These are phyloP conservation scores for Eledona agricola DNA, from an alignment of 2,888 invertebrate genomes.

Conservation along the genomic window DNA sequence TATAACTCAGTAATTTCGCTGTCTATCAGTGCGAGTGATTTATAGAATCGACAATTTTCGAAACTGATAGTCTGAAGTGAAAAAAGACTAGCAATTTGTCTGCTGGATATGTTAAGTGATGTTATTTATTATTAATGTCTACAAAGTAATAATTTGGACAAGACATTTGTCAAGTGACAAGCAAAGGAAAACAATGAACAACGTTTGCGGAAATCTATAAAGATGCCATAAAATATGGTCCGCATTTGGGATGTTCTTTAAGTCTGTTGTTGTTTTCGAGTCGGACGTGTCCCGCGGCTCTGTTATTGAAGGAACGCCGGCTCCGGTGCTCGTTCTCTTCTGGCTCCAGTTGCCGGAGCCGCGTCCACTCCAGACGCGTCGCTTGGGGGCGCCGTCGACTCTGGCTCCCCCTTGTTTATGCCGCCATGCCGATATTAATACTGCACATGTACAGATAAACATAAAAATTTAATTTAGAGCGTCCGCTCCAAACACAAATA, in stretches of 20 bases:
- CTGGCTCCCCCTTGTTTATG: slow-evolving; percentile 55
- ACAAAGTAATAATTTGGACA: no score
- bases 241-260: slow-evolving; percentile 33
- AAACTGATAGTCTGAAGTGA: no score
- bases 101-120: no score
- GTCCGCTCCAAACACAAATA: no score
- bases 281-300: slow-evolving; percentile 43
- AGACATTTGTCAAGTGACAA: no score
- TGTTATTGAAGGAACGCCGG: slow-evolving; percentile 41
- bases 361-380: slow-evolving; percentile 55
- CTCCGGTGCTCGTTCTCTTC: slow-evolving; percentile 46
- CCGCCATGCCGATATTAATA: slow-evolving; percentile 57
- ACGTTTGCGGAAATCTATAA: slow-evolving; percentile 37
- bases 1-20: no score
- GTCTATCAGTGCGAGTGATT: no score
- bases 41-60: no score
- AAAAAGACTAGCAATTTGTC: no score
- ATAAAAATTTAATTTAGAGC: slow-evolving; percentile 39
- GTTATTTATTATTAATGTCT: no score
- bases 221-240: slow-evolving; percentile 44
- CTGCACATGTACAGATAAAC: slow-evolving; percentile 47
- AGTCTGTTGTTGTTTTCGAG: slow-evolving; percentile 52
- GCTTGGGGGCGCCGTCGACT: slow-evolving; percentile 50
- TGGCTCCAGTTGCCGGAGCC: slow-evolving; percentile 53
- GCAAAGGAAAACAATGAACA: slow-evolving; percentile 37